Evolutionary conservation across 92 coral and sea anemone genomes (phyloP).

Genomic region (Heteractis magnifica): DNA sequence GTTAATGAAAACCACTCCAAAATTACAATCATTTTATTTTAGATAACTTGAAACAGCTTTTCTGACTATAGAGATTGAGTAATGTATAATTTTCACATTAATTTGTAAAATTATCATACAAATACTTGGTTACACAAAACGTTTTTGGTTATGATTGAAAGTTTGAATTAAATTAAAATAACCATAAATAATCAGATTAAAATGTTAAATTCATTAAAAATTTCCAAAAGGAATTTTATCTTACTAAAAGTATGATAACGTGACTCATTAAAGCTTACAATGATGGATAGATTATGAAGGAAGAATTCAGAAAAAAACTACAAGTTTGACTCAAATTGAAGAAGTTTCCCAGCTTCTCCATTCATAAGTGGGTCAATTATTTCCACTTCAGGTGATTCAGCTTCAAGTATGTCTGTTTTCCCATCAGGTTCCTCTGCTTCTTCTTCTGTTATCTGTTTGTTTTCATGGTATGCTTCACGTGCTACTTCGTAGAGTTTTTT

Average conservation of each 20-base stretch:
- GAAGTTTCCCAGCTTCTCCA: slow-evolving; percentile 23
- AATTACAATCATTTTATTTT: too few species aligned
- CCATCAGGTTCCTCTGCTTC: slow-evolving; percentile 30
- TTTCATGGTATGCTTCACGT: slow-evolving; percentile 54
- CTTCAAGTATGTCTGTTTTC: not conserved
- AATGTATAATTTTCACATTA: too few species aligned
- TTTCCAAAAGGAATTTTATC: not conserved
- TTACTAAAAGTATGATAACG: not conserved
- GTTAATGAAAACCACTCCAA: too few species aligned
- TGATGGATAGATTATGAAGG: not conserved
- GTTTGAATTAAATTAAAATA: not conserved
- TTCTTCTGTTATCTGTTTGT: slow-evolving; percentile 58
- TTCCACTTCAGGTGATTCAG: slow-evolving; percentile 35
- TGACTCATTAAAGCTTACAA: too few species aligned
- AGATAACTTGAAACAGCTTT: too few species aligned
- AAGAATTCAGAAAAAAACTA: not conserved
- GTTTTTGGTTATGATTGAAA: too few species aligned
- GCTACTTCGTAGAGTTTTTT: slow-evolving; percentile 53
- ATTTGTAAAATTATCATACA: not conserved
- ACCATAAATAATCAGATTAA: not conserved
- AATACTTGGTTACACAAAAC: not conserved
- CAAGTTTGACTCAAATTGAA: slow-evolving; percentile 24
- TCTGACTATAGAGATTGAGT: too few species aligned
- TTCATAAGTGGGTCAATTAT: slow-evolving; percentile 5
- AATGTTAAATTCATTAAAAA: not conserved